Base-by-base conservation (phyloP, 1,140 invertebrate species). In the Danaus melanippus region DNA sequence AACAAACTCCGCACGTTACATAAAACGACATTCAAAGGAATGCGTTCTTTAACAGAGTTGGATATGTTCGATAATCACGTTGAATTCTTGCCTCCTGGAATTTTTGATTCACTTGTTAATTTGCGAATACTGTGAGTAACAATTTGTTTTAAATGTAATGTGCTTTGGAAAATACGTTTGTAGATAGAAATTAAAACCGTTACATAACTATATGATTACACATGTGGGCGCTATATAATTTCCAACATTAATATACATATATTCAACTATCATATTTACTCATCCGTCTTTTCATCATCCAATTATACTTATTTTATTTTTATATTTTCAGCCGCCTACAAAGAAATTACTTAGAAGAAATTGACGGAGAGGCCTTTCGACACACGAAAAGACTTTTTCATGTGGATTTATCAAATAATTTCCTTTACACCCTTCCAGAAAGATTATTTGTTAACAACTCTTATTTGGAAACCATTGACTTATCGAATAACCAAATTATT, bases 61-160 rank as follows among this genome's bases (percentile, higher is more conserved):
- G 94, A 96, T 74, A 80, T 95, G 58, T 94, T 93, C 53, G 91
- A 93, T 69, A 96, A 96, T 74, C 81, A 90, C 47, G 88, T 96
- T 5, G 93, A 95, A 69, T 92, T 92, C 74, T 78, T 96, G 15
- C 93, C 94, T 1, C 84, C 91, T 8, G 90, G 90, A 58, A 86
- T 95, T 56, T 94, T 96, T 55, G 90, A 92, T 61, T 89, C 92
- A 42, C 76, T 96, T 53, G 89, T 92, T 47, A 92, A 91, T 68
- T 82, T 94, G 6, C 87, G 90, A 39, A 92, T 93, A 73, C 67
- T 95, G 89, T 93, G 80, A 91, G 89, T 90, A 75, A 50, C 11
- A 12, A 52, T 54, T 11, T 32, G 52, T 17, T 9, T 41, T 5
- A 9, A 17, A 41, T 9, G 2, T 32, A 12, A 42, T 17, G 10